Base-by-base conservation (phyloP, 2,888 invertebrate species). In the Aporophyla lueneburgensis region DNA sequence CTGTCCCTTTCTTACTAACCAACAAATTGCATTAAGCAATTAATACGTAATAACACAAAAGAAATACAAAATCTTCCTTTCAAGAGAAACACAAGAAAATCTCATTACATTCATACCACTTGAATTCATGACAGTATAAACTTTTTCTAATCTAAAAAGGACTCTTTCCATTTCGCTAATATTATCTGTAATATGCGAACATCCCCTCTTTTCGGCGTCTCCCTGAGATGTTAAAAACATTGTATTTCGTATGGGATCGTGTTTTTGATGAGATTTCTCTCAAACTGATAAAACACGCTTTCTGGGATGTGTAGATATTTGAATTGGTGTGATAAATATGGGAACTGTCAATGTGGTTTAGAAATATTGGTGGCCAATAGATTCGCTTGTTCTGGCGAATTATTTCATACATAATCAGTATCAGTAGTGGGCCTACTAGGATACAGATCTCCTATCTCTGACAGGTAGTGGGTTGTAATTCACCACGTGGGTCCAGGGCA, bases 201-300 rank as follows among this genome's bases (percentile, higher is more conserved):
- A 43, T 58, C 46, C 27, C 12, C 21, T 5, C 14, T 24, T 46
- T 27, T n/a, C 2, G 10, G 14, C 19, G 0, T 5, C 54, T 1
- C 14, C 62, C 51, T 21, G 27, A 53, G 40, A 49, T 46, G 54
- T 71, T 68, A 58, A 71, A 40, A 68, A 68, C 56, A 46, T 56
- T 65, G n/a, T 49, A 61, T 68, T 65, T 56, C 58, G 33, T 54
- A 76, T 59, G 40, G 58, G 51, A 59, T 78, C 86, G 83, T 84
- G 83, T 82, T 78, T 70, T 61, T 33, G 84, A 84, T 84, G 70
- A 27, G 43, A 58, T 70, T 70, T 43, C 61, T 9, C 12, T 33
- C 5, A 12, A 49, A 53, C 72, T 43, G 84, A 84, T 84, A 84
- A 78, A 79, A 74, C 84, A 84, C 82, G 74, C 21, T 10, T n/a